phyloP scores from a whole-genome alignment of 2,888 invertebrate genomes.

The Hemithea aestivaria region DNA sequence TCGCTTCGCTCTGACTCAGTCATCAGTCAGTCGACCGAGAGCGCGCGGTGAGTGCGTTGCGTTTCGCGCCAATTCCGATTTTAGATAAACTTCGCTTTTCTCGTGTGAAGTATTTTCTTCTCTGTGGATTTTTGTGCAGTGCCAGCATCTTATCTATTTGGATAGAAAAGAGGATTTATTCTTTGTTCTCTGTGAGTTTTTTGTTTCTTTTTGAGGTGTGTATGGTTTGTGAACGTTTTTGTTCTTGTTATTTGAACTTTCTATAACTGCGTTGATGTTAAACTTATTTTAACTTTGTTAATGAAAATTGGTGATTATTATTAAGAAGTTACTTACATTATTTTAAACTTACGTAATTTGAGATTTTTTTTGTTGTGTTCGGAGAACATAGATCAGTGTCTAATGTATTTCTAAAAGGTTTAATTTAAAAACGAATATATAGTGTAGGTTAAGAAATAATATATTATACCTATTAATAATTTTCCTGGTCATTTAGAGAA shows the following conservation, averaged over 20 bases:
- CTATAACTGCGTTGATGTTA: no score
- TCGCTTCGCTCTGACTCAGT: neutral
- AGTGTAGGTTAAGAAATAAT: no score
- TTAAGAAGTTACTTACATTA: no score
- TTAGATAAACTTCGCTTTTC: slow-evolving; percentile 21
- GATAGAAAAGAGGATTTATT: slow-evolving; percentile 16
- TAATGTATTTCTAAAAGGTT: no score
- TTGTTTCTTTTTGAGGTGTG: slow-evolving; percentile 6
- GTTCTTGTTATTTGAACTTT: slow-evolving; percentile 1
- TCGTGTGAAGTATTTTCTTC: slow-evolving; percentile 15
- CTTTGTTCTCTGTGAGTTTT: slow-evolving; percentile 20
- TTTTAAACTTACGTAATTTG: no score
- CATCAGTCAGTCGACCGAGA: slow-evolving; percentile 28
- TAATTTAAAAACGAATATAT: no score
- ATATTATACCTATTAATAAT: no score
- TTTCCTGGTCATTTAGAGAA: no score
- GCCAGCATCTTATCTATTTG: slow-evolving; percentile 17
- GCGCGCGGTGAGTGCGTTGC: slow-evolving; percentile 30
- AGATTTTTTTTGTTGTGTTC: no score
- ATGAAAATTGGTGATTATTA: no score
- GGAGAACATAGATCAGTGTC: no score
- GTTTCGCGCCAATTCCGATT: slow-evolving; percentile 21
- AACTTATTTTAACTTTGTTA: no score
- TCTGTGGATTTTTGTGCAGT: slow-evolving; percentile 26
- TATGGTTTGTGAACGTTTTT: slow-evolving; percentile 9